Evolutionary conservation across 2,888 invertebrate genomes (phyloP), one percentile per base, ranked within the genome.

Genomic region (Pilophorus perplexus): DNA sequence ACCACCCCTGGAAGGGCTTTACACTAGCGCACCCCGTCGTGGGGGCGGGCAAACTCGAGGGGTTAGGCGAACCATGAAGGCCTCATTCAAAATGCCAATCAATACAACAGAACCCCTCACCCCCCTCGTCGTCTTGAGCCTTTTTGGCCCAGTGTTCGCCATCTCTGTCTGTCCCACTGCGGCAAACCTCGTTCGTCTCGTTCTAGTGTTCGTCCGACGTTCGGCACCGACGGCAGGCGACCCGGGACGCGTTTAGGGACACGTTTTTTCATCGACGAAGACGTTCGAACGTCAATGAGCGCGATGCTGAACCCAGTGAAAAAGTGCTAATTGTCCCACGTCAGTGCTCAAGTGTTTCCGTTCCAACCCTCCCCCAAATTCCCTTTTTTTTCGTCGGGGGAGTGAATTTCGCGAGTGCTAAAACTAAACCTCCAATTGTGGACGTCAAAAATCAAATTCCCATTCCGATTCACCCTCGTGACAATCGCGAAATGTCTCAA

Each of bases 31-130:
- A 3, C 1, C 28, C 8, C 16, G 3, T 14, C 52, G 52, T n/a
- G 52, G 52, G 52, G 52, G 52, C 28, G 52, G 52, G 12, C 28
- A 25, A 14, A 52, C 52, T 27, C 18, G 10, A n/a, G 28, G 52
- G 12, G 52, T 52, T 52, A 52, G 52, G 52, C 52, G 52, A 52
- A 52, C 46, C 62, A 48, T 46, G 69, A 69, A 67, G 67, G 64
- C 69, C 71, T 71, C 70, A 71, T 71, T 71, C 71, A 71, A 70
- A 71, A 71, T 71, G 70, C 71, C 71, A 71, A 71, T 71, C 71
- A 71, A 71, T 71, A 71, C 69, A 67, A 69, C 67, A 65, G 59
- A 67, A 50, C 37, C 66, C 68, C 46, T 8, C 52, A 16, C 46
- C 40, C 57, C 8, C 27, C 44, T 2, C 16, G 14, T 20, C 44